phyloP scores from a whole-genome alignment of 2,797 vertebrate species.

The Rousettus madagascariensis region DNA sequence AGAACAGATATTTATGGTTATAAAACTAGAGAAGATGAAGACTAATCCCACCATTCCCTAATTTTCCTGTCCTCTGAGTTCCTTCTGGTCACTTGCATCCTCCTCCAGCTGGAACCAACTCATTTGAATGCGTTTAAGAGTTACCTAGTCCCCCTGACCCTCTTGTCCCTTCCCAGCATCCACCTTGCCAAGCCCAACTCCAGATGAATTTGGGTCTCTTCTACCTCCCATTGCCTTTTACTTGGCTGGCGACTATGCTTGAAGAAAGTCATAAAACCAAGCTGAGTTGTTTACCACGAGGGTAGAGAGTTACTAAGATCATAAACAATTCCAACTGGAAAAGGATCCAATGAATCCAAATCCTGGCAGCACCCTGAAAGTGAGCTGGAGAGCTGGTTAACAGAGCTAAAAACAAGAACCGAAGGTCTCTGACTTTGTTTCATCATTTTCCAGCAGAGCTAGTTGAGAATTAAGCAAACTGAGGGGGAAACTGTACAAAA shows the following conservation, averaged over 20 bases:
- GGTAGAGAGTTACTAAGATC: neutral
- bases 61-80: neutral
- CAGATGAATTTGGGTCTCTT: neutral
- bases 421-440: neutral
- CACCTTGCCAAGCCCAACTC: neutral
- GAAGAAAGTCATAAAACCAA: neutral
- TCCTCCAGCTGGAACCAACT: neutral
- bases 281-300: neutral
- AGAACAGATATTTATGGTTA: neutral
- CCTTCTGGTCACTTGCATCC: neutral
- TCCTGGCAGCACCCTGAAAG: neutral
- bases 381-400: neutral
- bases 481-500: neutral
- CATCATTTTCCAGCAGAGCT: neutral
- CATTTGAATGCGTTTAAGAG: neutral
- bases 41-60: rapidly evolving
- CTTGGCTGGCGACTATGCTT: neutral
- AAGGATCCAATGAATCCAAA: neutral
- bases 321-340: neutral
- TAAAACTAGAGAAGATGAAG: neutral
- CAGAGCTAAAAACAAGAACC: neutral
- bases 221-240: neutral
- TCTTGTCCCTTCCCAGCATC: neutral
- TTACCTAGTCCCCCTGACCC: neutral
- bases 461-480: neutral